These are phyloP conservation scores for Aspidoscelis tigris DNA, from an alignment of 2,113 vertebrate species.

Conservation along the genomic window DNA sequence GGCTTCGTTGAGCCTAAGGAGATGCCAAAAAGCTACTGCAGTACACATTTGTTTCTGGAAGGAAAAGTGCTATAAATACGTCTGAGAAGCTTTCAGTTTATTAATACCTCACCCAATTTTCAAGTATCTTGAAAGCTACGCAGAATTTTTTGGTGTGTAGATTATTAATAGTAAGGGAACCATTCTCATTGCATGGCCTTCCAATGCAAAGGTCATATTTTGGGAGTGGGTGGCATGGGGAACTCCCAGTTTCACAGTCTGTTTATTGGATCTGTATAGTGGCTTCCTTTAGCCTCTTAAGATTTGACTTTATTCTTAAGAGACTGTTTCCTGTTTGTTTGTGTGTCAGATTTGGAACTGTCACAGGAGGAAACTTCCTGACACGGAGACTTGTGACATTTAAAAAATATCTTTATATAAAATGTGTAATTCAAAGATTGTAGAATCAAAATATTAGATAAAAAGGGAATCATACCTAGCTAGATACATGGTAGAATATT, in stretches of 20 bases:
- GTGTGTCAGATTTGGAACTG: background rate
- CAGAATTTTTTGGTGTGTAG: background rate
- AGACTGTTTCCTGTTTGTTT: conserved; percentile 27
- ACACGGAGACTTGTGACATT: no score
- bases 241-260: conserved; percentile 1
- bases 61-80: background rate
- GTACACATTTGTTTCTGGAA: background rate
- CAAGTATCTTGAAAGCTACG: background rate
- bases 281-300: conserved; percentile 13
- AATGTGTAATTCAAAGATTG: background rate
- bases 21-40: background rate
- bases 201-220: background rate
- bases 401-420: background rate
- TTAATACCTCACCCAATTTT: background rate
- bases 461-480: no score
- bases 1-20: background rate
- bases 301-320: conserved; percentile 28
- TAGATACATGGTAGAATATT: no score
- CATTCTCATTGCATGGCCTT: background rate
- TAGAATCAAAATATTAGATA: background rate
- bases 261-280: background rate
- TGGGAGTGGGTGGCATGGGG: background rate
- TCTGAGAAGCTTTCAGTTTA: background rate
- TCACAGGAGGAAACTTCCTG: background rate
- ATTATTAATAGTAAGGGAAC: background rate